Base-by-base conservation (phyloP, 2,888 invertebrate genomes). In the Mythimna impura region DNA sequence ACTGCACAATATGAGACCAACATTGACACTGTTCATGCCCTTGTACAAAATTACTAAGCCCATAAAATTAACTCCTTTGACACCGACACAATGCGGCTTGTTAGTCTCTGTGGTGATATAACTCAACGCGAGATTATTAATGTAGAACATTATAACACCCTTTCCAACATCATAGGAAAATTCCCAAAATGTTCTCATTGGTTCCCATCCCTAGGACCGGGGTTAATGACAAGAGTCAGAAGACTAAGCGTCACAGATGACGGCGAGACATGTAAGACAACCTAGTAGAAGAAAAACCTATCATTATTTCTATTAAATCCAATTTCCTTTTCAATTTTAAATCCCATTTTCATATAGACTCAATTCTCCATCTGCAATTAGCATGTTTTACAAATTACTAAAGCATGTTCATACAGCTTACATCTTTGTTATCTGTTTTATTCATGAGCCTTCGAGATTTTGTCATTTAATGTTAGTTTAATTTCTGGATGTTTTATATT, bases 191-290 rank as follows among this genome's bases (percentile, higher is more conserved):
- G 47, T 80, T 69, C 55, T 76, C 67, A 69, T 79, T 82, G 72
- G 64, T 77, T 77, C 64, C 76, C 78, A 77, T 78, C 78, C 62
- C 63, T 96, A 96, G 96, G 96, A 86, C 95, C 95, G 80, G 92
- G 96, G 84, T 91, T 97, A 90, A 95, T 97, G 93, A 93, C 96
- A 81, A 95, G 97, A 88, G 96, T 96, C 83, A 95, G 97, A 90
- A 96, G 97, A 92, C 92, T 97, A 88, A 97, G 97, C 96, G 97
- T 97, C 90, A 97, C 97, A 82, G 97, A 97, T 93, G 97, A 97
- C 88, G 97, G 97, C 89, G 97, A 97, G 94, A 97, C 97, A 97
- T 97, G 97, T 97, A 97, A 97, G 97, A 87, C 71, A 81, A 81
- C 36, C 57, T 74, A 80, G 78, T 84, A 84, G 76, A 86, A 76